A percentile compares a stretch with the other conserved stretches of the same genome.
These are phyloP conservation scores for Xylota sylvarum DNA, from an alignment of 2,888 invertebrate genomes.

Conservation along the genomic window DNA sequence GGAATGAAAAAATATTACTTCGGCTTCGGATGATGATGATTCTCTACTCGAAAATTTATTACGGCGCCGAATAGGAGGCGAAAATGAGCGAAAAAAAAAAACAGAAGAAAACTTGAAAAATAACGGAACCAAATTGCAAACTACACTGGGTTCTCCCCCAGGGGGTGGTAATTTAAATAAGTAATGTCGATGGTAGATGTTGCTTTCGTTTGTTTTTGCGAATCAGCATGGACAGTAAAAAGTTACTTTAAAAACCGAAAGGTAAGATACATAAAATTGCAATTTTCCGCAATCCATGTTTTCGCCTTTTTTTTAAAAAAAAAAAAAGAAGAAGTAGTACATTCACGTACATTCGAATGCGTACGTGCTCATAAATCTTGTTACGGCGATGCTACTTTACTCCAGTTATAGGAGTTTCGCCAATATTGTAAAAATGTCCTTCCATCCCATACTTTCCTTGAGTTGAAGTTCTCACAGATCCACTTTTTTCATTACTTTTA, in stretches of 20 bases:
- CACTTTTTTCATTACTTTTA: too few relatives aligned
- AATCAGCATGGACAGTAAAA: slow-evolving; percentile 18
- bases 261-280: slow-evolving; percentile 25
- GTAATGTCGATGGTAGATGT: slow-evolving; percentile 48
- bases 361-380: not conserved
- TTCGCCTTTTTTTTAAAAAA: not conserved
- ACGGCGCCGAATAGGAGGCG: slow-evolving; percentile 38
- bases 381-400: too few relatives aligned
- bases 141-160: not conserved
- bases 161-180: slow-evolving; percentile 59
- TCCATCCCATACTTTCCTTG: too few relatives aligned
- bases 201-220: slow-evolving; percentile 30
- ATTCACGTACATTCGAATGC: not conserved
- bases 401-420: too few relatives aligned
- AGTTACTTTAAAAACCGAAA: slow-evolving; percentile 1
- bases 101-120: slow-evolving; percentile 28
- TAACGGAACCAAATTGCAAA: slow-evolving; percentile 29
- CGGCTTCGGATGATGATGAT: slow-evolving; percentile 56
- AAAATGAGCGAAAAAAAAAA: slow-evolving; percentile 40
- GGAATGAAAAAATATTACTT: slow-evolving; percentile 31
- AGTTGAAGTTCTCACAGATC: too few relatives aligned
- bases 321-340: too few relatives aligned
- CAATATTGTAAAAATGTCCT: too few relatives aligned
- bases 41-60: slow-evolving; percentile 63
- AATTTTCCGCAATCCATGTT: not conserved